Percentiles rank a stretch among this genome's conserved stretches.
Evolutionary conservation across 2,797 vertebrate species (phyloP).

Genomic region (Phoeniculus purpureus): DNA sequence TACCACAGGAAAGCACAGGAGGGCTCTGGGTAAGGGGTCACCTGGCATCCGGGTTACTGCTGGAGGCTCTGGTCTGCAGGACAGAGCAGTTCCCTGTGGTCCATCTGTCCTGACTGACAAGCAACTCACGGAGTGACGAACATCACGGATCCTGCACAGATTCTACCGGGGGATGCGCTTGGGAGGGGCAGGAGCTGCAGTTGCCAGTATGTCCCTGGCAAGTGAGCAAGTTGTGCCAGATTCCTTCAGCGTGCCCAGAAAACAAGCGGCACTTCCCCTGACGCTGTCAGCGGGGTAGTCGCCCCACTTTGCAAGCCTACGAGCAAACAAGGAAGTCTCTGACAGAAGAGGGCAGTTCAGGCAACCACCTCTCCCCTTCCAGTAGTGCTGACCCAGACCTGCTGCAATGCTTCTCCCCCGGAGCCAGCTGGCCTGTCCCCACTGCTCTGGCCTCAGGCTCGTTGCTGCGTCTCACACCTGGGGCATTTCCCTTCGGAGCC

Average conservation of each 20-base stretch:
- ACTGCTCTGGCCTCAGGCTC: not conserved
- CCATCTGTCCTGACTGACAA: not conserved
- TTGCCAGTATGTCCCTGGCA: not conserved
- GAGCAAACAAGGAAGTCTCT: slow-evolving; percentile 19
- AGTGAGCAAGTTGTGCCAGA: not conserved
- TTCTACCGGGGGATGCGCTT: not conserved
- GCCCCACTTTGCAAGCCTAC: not conserved
- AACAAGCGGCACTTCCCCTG: not conserved
- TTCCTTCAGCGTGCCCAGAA: not conserved
- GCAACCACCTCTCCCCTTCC: not conserved
- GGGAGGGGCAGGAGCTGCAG: not conserved
- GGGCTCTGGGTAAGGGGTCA: not conserved
- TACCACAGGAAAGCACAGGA: too few species aligned
- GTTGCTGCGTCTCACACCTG: not conserved
- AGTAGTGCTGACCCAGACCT: not conserved
- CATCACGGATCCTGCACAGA: not conserved
- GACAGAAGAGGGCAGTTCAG: not conserved
- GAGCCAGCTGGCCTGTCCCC: not conserved
- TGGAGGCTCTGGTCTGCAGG: not conserved
- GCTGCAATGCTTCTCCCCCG: not conserved
- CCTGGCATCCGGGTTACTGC: not conserved
- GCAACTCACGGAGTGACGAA: not conserved
- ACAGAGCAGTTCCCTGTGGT: not conserved
- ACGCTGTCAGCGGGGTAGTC: not conserved
- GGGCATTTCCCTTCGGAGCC: not conserved